Evolutionary conservation across 1,140 invertebrate genomes (phyloP), one percentile per base, ranked within the genome.

Genomic region (Pomacea maculata): DNA sequence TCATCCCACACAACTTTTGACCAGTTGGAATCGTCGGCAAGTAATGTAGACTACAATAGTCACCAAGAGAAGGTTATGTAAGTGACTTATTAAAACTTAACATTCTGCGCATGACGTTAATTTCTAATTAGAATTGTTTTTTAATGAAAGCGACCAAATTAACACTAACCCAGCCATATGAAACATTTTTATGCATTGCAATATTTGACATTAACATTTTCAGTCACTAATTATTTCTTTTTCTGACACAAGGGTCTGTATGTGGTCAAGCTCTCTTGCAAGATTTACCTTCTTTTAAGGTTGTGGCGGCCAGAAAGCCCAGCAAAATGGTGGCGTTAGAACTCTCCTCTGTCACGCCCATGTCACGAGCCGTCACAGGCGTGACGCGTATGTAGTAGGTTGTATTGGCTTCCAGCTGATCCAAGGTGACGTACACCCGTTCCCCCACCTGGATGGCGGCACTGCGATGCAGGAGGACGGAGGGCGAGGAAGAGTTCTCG

Each of bases 331-430:
- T 64, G 25, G 55, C 67, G n/a, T 19, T 25, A 21, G 52, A 29
- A 2, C 15, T 78, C 21, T 19, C n/a, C 17, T 29, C 45, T 14
- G 72, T 57, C 10, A n/a, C 78, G 0, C 70, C 54, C 75, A 80
- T 80, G 74, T 82, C 78, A 8, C 78, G 55, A 25, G 65, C 54
- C n/a, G 57, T 55, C 65, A 82, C 12, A n/a, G 79, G 79, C 29
- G 70, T 67, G 9, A 83, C 80, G n/a, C 80, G 78, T 12, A 85
- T 78, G 64, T 82, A 85, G 79, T 82, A 85, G 14, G 80, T 81
- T 9, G 84, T 85, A 72, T 82, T 79, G n/a, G 84, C 77, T 14
- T 75, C 17, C 78, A 85, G 76, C 21, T 75, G 80, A 14, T 77
- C 76, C 45, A 85, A 29, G 9, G 84, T 85, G 63, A 85, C 79